Conservation (phyloP, 1,140 invertebrate genomes). For the Aethina tumida region DNA sequence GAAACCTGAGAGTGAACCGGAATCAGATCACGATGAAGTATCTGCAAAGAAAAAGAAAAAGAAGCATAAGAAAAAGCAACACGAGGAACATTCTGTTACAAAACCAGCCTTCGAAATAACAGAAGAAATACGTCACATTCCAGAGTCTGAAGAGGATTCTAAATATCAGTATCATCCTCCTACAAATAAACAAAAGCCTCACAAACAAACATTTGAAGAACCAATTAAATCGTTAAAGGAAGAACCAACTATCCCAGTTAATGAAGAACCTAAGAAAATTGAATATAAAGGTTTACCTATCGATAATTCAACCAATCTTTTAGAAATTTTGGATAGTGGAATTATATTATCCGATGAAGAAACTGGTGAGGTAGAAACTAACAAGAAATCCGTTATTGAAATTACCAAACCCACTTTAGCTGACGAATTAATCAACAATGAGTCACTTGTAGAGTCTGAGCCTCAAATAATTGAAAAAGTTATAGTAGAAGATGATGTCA, state of each 20-base stretch:
- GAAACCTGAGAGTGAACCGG: constrained; percentile 3
- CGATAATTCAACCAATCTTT: constrained; percentile 37
- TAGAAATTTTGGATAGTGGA: constrained; percentile 40
- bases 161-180: constrained; percentile 2
- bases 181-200: constrained; percentile 1
- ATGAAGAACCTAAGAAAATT: constrained; percentile 9
- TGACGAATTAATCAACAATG: too few species aligned
- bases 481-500: constrained; percentile 1
- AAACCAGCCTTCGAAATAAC: constrained; percentile 17
- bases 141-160: constrained; percentile 4
- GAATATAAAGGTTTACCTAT: constrained; percentile 37
- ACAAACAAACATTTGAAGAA: constrained; percentile 4
- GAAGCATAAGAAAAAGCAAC: constrained; percentile 16
- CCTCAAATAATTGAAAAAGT: neutral
- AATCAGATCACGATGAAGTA: constrained; percentile 10
- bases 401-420: too few species aligned
- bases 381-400: too few species aligned
- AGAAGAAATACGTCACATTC: constrained; percentile 15
- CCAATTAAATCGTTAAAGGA: neutral
- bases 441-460: too few species aligned
- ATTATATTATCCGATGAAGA: constrained; percentile 26
- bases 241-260: neutral
- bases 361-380: constrained; percentile 30
- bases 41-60: constrained; percentile 16
- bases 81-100: constrained; percentile 13